Conservation (phyloP, 1,140 invertebrate genomes). For the Diabrotica virgifera region DNA sequence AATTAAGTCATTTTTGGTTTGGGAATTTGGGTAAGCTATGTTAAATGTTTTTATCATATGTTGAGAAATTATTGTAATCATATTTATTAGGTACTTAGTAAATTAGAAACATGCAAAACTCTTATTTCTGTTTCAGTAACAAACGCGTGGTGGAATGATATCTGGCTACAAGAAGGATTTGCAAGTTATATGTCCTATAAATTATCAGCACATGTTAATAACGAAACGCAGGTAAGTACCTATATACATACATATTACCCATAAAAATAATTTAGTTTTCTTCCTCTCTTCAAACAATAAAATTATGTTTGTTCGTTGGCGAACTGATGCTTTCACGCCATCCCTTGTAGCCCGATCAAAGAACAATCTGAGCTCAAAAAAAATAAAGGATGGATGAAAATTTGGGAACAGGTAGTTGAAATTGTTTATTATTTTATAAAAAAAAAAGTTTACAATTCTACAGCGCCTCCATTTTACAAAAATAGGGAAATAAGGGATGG, state of each 20-base stretch:
- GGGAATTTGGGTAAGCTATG: conserved; percentile 60
- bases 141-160: conserved; percentile 74
- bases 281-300: neutral
- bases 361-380: no score
- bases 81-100: no score
- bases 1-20: conserved; percentile 68
- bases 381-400: no score
- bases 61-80: no score
- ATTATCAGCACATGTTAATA: conserved; percentile 46
- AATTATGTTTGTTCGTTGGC: neutral
- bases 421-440: no score
- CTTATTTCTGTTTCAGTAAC: conserved; percentile 62
- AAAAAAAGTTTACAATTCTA: no score
- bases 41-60: no score
- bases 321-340: neutral
- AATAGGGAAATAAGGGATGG: no score
- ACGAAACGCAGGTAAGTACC: conserved; percentile 51
- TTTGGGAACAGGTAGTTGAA: no score
- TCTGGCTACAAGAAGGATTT: conserved; percentile 85
- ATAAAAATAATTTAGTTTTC: conserved; percentile 46
- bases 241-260: conserved; percentile 38
- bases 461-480: no score
- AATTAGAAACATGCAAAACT: no score
- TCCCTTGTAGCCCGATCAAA: no score
- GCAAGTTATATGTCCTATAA: conserved; percentile 67